Evolutionary conservation across 1,140 invertebrate species (phyloP).

Genomic region (Penaeus indicus): DNA sequence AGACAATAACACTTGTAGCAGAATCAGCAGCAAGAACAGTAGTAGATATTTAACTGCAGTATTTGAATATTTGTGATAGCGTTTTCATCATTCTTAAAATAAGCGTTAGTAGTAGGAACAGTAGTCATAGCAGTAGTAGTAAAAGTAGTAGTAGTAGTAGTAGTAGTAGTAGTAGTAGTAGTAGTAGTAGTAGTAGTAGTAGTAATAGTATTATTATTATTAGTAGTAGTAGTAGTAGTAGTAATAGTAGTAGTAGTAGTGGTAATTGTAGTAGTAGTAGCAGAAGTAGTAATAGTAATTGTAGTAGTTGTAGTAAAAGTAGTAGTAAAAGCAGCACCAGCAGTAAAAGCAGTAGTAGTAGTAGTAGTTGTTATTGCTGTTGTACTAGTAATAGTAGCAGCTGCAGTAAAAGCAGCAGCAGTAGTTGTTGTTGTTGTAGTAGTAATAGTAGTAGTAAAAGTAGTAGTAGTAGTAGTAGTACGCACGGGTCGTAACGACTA

Average conservation of each 20-base stretch:
- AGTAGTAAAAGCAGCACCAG: background rate
- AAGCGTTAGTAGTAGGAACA: background rate
- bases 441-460: background rate
- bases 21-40: no score
- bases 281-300: background rate
- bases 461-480: constrained; percentile 17
- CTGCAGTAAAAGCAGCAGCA: background rate
- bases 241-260: background rate
- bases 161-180: background rate
- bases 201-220: background rate
- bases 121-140: background rate
- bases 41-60: background rate
- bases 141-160: background rate
- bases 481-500: background rate
- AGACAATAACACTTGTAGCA: no score
- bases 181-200: background rate
- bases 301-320: background rate
- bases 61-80: background rate
- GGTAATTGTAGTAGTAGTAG: background rate
- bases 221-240: background rate
- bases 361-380: background rate
- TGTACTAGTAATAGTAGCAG: background rate
- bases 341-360: background rate
- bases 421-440: background rate
- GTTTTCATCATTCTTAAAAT: no score